Conservation (phyloP, 2,888 invertebrate genomes). For the Himalopsyche kuldschensis region DNA sequence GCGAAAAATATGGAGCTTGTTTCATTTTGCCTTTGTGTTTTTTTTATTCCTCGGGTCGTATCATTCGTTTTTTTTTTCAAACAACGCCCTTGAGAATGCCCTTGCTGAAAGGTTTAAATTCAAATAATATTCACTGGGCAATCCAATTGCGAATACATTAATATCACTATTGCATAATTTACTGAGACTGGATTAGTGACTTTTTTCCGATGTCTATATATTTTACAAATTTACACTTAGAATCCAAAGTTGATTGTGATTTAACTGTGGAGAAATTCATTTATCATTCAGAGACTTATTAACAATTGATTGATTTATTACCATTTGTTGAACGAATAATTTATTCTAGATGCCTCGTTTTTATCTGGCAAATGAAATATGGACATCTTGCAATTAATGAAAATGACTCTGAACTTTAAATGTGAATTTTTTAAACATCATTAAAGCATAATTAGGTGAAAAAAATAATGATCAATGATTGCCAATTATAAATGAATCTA, state of each 20-base stretch:
- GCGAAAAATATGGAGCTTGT: neutral
- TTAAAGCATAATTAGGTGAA: too few relatives aligned
- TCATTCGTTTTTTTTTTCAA: neutral
- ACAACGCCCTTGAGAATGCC: neutral
- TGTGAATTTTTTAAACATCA: too few relatives aligned
- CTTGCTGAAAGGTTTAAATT: neutral
- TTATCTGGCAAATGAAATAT: too few relatives aligned
- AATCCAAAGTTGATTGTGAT: neutral
- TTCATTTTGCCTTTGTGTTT: neutral
- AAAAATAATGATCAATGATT: too few relatives aligned
- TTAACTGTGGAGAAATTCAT: neutral
- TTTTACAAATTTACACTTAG: neutral
- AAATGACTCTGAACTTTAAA: too few relatives aligned
- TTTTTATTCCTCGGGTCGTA: neutral
- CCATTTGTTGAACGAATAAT: neutral
- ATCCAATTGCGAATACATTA: neutral
- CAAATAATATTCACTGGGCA: neutral
- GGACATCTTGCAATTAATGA: too few relatives aligned
- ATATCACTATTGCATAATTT: neutral
- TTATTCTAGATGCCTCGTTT: too few relatives aligned
- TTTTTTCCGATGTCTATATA: neutral
- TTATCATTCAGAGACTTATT: neutral
- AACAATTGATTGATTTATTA: neutral
- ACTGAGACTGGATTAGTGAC: neutral
- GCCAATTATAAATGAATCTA: too few relatives aligned